A percentile compares a stretch with the other conserved stretches of the same genome.
Evolutionary conservation across 2,888 invertebrate genomes (phyloP).

Genomic region (Lottia scabra): DNA sequence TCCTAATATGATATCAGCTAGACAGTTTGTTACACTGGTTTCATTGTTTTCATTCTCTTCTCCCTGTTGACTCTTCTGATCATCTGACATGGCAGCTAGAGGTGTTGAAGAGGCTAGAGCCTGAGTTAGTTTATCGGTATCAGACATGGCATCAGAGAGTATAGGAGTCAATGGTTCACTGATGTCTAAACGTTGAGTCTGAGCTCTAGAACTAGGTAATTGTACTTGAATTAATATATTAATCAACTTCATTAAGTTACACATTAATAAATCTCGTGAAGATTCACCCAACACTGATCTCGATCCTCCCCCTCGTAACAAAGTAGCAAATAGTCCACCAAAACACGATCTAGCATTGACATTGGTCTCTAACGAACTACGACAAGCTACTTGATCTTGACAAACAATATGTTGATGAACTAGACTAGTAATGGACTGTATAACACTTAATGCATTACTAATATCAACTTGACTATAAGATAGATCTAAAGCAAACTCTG

Average conservation of each 20-base stretch:
- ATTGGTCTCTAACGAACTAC: conserved; percentile 70
- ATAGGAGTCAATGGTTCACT: conserved; percentile 16
- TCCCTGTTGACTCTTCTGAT: conserved; percentile 75
- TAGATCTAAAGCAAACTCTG: conserved; percentile 77
- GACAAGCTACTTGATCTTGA: conserved; percentile 52
- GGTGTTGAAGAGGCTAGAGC: conserved; percentile 49
- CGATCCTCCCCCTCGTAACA: conserved; percentile 76
- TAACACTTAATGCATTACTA: conserved; percentile 79
- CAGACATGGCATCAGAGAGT: conserved; percentile 47
- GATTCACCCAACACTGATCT: conserved; percentile 53
- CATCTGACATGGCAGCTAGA: conserved; percentile 51
- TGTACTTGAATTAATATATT: conserved; percentile 60
- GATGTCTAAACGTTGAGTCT: conserved; percentile 28
- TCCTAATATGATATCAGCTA: conserved; percentile 64
- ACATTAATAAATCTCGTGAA: conserved; percentile 63
- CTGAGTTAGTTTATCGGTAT: conserved; percentile 53
- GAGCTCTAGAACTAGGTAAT: conserved; percentile 26
- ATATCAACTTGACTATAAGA: conserved; percentile 79
- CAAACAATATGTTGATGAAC: conserved; percentile 63
- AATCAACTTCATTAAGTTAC: conserved; percentile 62
- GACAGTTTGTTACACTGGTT: conserved; percentile 35
- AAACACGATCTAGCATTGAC: conserved; percentile 74
- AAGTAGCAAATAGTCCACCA: conserved; percentile 81
- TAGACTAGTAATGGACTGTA: conserved; percentile 76
- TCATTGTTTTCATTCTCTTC: conserved; percentile 77